A percentile compares a stretch with the other conserved stretches of the same genome.
These are phyloP conservation scores for Drosophila recens DNA, from an alignment of 2,888 invertebrate species.

Conservation along the genomic window DNA sequence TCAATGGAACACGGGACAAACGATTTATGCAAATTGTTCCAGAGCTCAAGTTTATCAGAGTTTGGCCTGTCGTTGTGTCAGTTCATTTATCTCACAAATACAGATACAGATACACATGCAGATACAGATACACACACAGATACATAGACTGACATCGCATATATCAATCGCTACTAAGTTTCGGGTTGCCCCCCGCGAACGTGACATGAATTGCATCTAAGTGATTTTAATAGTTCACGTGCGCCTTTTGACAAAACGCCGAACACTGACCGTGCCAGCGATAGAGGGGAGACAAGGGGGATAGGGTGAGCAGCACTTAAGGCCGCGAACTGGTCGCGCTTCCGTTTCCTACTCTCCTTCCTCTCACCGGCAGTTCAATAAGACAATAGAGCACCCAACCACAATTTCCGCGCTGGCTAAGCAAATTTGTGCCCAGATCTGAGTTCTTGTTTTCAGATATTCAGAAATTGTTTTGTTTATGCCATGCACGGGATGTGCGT, in stretches of 20 bases:
- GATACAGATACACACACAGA: slow-evolving; percentile 16
- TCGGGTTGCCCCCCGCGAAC: slow-evolving; percentile 61
- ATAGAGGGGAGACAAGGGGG: neutral
- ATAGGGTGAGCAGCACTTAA: slow-evolving; percentile 9
- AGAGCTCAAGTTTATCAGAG: slow-evolving; percentile 42
- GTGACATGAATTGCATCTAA: slow-evolving; percentile 83
- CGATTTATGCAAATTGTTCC: slow-evolving; percentile 66
- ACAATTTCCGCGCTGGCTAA: slow-evolving; percentile 71
- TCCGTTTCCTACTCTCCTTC: slow-evolving; percentile 54
- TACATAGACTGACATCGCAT: slow-evolving; percentile 54
- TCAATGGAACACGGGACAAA: neutral
- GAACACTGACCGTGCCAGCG: slow-evolving; percentile 40
- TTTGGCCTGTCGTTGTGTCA: slow-evolving; percentile 50
- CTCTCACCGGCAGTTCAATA: slow-evolving; percentile 42
- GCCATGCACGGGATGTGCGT: slow-evolving; percentile 69
- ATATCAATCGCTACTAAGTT: slow-evolving; percentile 77
- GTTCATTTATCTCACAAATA: slow-evolving; percentile 60
- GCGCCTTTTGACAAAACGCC: slow-evolving; percentile 80
- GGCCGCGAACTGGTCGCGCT: slow-evolving; percentile 36
- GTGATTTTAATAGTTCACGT: slow-evolving; percentile 85
- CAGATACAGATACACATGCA: slow-evolving; percentile 16
- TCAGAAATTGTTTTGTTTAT: slow-evolving; percentile 63
- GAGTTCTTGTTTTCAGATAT: slow-evolving; percentile 25
- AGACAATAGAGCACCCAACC: slow-evolving; percentile 63
- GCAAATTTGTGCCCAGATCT: slow-evolving; percentile 54